Base-by-base conservation (phyloP, 2,888 invertebrate genomes). In the Hyposoter dolosus region DNA sequence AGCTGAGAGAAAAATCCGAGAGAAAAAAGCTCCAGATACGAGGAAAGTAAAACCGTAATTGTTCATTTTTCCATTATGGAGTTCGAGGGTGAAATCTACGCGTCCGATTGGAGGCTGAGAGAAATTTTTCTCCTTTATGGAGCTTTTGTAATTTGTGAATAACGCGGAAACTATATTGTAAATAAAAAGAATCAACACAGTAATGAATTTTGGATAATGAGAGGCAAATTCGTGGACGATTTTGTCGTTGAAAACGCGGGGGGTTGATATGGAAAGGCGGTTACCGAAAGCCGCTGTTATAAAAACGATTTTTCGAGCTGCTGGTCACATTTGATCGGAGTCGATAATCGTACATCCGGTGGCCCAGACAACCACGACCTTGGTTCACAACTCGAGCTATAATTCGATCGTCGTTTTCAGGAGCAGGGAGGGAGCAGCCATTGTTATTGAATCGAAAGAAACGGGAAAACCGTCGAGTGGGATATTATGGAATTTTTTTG, bases 1-100 rank as follows among this genome's bases (percentile, higher is more conserved):
- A 40, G 0, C 40, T 40, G 40, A 7, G 40, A 40, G 9, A 40
- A 35, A n/a, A 35, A 35, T 17, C 7, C 3, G 7, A 28, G 17
- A 45, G 17, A 71, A 71, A 17, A 69, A 45, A 10, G 28, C 15
- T 40, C 78, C 75, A 79, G 69, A 43, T 12, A 63, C 66, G 82
- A 86, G 88, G 88, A 89, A 88, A 88, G 89, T 90, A 90, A 89
- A 86, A 90, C 87, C 89, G 91, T 90, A 90, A 91, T 92, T 91
- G 90, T 83, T 89, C 89, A 88, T 89, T 90, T 89, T 90, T 90
- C 90, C 91, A 91, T 91, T 91, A 90, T 91, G 90, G 89, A 89
- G 56, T 82, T 66, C 43, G 35, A 76, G 63, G 74, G 53, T 74
- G 82, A 78, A 78, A 75, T 89, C 85, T 88, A 89, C 90, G 90